Percentiles rank a stretch among this genome's conserved stretches.
Evolutionary conservation across 2,113 vertebrate genomes (phyloP).

Genomic region (Anoura caudifer): DNA sequence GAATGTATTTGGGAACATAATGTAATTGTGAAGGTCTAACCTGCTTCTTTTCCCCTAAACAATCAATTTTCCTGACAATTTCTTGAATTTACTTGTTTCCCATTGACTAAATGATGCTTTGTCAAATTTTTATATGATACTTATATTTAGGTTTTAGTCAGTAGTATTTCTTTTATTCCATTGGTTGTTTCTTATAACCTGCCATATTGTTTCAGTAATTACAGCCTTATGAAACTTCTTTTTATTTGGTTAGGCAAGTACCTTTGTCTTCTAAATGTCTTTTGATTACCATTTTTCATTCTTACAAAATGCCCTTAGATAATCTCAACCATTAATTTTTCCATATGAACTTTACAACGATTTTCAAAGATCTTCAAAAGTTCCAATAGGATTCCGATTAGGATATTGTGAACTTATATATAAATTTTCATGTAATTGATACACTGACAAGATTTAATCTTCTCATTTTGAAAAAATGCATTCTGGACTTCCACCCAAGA

Average conservation of each 20-base stretch:
- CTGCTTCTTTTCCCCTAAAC: neutral
- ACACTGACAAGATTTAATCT: neutral
- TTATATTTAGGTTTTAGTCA: neutral
- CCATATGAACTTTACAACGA: neutral
- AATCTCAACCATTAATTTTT: neutral
- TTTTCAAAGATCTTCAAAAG: neutral
- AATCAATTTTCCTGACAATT: neutral
- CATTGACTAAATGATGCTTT: neutral
- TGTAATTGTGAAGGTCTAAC: neutral
- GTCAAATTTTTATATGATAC: neutral
- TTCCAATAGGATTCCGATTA: neutral
- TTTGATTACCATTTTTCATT: neutral
- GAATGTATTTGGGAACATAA: neutral
- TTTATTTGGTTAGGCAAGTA: neutral
- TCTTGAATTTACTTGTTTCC: neutral
- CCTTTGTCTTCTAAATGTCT: neutral
- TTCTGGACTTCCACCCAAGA: no score
- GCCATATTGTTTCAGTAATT: neutral
- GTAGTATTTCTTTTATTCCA: neutral
- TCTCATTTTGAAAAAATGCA: neutral
- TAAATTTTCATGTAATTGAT: neutral
- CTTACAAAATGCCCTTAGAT: neutral
- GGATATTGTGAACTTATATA: neutral
- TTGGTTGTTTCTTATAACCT: neutral
- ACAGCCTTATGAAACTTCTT: neutral